Evolutionary conservation across 2,888 invertebrate genomes (phyloP).

Genomic region (Macrophya alboannulata): DNA sequence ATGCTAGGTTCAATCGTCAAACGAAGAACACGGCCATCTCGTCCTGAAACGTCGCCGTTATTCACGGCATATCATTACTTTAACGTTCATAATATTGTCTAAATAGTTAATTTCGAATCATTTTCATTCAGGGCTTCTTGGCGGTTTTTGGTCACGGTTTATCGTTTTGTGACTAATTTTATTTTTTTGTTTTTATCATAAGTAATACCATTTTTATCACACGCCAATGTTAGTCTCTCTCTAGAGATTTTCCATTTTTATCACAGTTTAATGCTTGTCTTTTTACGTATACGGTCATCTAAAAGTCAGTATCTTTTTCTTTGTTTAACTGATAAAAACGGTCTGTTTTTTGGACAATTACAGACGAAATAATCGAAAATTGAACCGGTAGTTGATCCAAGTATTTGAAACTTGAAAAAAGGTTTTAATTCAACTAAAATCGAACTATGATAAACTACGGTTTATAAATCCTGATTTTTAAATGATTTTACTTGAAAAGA

Average conservation of each 20-base stretch:
- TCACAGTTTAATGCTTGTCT: background rate
- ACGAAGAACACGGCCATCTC: slow-evolving; percentile 9
- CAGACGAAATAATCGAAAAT: background rate
- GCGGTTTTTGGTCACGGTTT: slow-evolving; percentile 40
- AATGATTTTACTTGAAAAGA: background rate
- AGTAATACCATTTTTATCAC: slow-evolving; percentile 3
- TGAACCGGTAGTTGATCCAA: background rate
- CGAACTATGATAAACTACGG: background rate
- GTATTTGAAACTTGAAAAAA: background rate
- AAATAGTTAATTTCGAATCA: background rate
- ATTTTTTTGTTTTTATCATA: background rate
- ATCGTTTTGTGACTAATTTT: slow-evolving; percentile 41
- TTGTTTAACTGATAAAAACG: background rate
- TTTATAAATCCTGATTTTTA: background rate
- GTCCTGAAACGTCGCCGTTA: background rate
- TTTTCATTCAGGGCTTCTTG: background rate
- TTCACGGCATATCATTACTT: background rate
- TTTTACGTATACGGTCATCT: background rate
- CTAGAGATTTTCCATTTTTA: background rate
- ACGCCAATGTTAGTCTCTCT: background rate
- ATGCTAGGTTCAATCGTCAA: background rate
- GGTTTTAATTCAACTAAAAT: background rate
- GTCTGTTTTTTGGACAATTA: background rate
- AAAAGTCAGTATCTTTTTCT: background rate
- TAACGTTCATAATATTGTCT: background rate